These are phyloP conservation scores for Operophtera brumata DNA, from an alignment of 2,888 invertebrate species.

Conservation along the genomic window DNA sequence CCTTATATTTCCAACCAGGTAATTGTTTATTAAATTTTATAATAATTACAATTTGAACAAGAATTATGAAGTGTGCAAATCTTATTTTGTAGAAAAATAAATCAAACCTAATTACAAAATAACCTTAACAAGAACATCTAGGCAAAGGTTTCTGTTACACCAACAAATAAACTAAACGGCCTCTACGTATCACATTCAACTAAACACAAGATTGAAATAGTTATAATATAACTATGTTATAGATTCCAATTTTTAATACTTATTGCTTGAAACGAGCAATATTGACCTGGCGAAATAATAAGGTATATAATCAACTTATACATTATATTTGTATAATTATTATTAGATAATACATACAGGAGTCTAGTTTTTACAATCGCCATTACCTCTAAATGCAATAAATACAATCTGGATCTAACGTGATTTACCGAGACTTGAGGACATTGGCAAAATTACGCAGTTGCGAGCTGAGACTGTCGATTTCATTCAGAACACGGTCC, in stretches of 20 bases:
- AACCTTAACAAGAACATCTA: slow-evolving; percentile 35
- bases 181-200: slow-evolving; percentile 72
- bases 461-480: slow-evolving; percentile 63
- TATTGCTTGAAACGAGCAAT: slow-evolving; percentile 61
- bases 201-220: slow-evolving; percentile 64
- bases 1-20: slow-evolving; percentile 56
- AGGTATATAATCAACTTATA: slow-evolving; percentile 31
- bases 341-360: slow-evolving; percentile 55
- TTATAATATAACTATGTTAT: slow-evolving; percentile 51
- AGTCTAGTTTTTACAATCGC: slow-evolving; percentile 70
- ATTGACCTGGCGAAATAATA: slow-evolving; percentile 53
- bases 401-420: slow-evolving; percentile 61
- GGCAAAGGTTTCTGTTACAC: slow-evolving; percentile 51
- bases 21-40: slow-evolving; percentile 59
- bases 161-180: slow-evolving; percentile 60
- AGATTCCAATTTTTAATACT: slow-evolving; percentile 61
- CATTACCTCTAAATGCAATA: slow-evolving; percentile 77
- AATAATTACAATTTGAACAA: slow-evolving; percentile 67
- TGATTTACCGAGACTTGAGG: slow-evolving; percentile 77
- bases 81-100: slow-evolving; percentile 75
- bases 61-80: slow-evolving; percentile 69
- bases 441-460: slow-evolving; percentile 77
- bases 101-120: slow-evolving; percentile 61
- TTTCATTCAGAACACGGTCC: slow-evolving; percentile 62
- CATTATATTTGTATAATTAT: slow-evolving; percentile 56